phyloP scores from a whole-genome alignment of 2,888 invertebrate genomes.

The Mythimna lalbum region DNA sequence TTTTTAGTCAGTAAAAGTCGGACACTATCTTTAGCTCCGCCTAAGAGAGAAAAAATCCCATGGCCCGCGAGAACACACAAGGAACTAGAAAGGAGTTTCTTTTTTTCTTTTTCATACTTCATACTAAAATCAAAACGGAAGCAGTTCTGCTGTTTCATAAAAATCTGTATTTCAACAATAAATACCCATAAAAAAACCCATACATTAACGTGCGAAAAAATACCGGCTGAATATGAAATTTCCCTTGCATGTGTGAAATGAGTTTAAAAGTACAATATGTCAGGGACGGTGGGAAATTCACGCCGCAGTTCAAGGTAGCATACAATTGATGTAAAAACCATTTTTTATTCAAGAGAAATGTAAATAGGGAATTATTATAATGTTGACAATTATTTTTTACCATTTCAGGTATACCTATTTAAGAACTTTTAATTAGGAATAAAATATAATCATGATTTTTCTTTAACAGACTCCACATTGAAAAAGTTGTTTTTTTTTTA shows the following conservation, averaged over 20 bases:
- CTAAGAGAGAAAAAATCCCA: too few species aligned
- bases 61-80: too few species aligned
- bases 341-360: slow-evolving; percentile 20
- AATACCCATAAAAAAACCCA: slow-evolving; percentile 17
- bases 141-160: neutral
- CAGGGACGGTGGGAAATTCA: slow-evolving; percentile 45
- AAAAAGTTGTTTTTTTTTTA: too few species aligned
- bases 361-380: slow-evolving; percentile 16
- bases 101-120: too few species aligned
- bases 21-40: too few species aligned
- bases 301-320: slow-evolving; percentile 39
- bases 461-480: too few species aligned
- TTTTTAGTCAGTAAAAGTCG: too few species aligned
- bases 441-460: too few species aligned
- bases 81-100: too few species aligned
- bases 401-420: too few species aligned
- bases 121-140: slow-evolving; percentile 13
- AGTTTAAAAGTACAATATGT: slow-evolving; percentile 44
- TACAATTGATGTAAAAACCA: slow-evolving; percentile 10
- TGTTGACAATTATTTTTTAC: neutral
- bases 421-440: too few species aligned
- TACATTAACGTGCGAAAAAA: slow-evolving; percentile 3
- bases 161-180: slow-evolving; percentile 4
- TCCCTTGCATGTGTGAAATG: slow-evolving; percentile 27
- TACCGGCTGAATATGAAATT: slow-evolving; percentile 40